Percentiles rank a stretch among this genome's conserved stretches.
Evolutionary conservation across 2,113 vertebrate species (phyloP).

Genomic region (Nycticorax nycticorax): DNA sequence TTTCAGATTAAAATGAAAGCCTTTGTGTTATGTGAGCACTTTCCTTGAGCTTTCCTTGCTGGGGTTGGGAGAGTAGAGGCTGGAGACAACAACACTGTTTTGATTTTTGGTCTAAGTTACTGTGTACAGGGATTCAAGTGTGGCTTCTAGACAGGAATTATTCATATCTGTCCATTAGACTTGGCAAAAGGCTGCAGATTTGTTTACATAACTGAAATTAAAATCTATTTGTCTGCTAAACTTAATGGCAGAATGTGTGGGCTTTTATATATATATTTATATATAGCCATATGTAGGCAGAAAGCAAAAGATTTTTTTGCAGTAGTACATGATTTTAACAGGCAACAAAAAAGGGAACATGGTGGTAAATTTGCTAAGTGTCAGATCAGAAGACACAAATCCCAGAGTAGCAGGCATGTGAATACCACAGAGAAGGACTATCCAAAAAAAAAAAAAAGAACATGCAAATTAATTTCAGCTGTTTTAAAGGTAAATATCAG

Average conservation of each 20-base stretch:
- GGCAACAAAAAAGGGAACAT: not conserved
- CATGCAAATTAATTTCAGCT: not conserved
- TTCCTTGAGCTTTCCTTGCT: not conserved
- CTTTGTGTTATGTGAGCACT: not conserved
- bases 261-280: not conserved
- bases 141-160: not conserved
- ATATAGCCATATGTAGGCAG: not conserved
- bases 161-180: not conserved
- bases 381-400: not conserved
- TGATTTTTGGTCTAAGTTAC: not conserved
- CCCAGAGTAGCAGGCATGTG: not conserved
- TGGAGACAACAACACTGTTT: not conserved
- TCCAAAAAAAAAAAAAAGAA: not conserved
- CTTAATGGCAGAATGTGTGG: not conserved
- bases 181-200: not conserved
- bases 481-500: not conserved
- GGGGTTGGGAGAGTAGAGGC: not conserved
- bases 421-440: not conserved
- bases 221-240: constrained; percentile 4
- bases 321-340: not conserved
- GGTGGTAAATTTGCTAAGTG: not conserved
- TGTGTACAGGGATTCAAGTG: not conserved
- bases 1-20: not conserved
- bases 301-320: not conserved
- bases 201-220: not conserved